Conservation (phyloP, 2,797 vertebrate species). For the Chelon labrosus region DNA sequence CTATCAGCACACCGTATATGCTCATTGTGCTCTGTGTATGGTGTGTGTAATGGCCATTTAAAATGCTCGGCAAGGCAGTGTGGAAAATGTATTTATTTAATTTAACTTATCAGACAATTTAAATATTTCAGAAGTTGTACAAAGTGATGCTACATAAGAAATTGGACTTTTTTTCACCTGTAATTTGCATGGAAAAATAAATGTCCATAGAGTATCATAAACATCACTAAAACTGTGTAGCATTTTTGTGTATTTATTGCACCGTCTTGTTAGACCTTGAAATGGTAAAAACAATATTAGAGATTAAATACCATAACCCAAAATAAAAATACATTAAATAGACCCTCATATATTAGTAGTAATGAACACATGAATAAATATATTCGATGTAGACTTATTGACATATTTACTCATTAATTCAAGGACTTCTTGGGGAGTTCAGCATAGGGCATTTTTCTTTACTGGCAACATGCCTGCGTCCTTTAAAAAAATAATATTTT, state of each 20-base stretch:
- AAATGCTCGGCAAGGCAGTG: neutral
- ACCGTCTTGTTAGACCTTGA: conserved; percentile 12
- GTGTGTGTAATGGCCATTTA: neutral
- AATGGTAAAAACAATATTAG: neutral
- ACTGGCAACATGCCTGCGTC: conserved; percentile 19
- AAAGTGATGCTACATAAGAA: neutral
- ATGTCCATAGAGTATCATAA: too few relatives aligned
- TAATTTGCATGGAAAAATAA: too few relatives aligned
- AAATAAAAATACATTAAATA: too few relatives aligned
- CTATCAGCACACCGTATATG: conserved; percentile 16
- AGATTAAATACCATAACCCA: neutral
- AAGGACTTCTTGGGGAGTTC: conserved; percentile 28
- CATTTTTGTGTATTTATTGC: neutral
- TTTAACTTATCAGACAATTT: neutral
- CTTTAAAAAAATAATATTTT: too few relatives aligned
- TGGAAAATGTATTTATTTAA: neutral
- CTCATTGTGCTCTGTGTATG: conserved; percentile 8
- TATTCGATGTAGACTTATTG: neutral
- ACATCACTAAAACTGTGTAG: too few relatives aligned
- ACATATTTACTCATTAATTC: conserved; percentile 9
- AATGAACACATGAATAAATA: neutral
- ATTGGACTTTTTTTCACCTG: neutral
- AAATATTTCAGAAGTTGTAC: neutral
- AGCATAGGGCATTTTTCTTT: conserved; percentile 34
- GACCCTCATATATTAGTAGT: neutral